phyloP scores from a whole-genome alignment of 2,888 invertebrate genomes.

The Oxycera nigricornis region DNA sequence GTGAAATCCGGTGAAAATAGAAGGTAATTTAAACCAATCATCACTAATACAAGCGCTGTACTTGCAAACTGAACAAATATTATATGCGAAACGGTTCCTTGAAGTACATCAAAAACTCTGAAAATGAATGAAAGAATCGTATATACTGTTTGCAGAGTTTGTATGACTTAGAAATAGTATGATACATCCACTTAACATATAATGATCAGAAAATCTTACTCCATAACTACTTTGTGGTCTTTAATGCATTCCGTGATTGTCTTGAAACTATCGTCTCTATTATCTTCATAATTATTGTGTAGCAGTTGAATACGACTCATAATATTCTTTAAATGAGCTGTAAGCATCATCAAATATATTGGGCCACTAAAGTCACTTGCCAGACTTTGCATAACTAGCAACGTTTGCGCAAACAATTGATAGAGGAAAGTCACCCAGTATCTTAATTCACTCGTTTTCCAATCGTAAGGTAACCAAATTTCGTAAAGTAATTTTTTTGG shows the following conservation, averaged over 20 bases:
- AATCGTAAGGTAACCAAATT: slow-evolving; percentile 25
- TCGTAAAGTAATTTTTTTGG: not conserved
- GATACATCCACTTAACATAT: too few relatives aligned
- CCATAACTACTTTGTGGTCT: not conserved
- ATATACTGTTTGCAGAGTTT: too few relatives aligned
- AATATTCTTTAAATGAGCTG: slow-evolving; percentile 2
- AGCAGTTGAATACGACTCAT: not conserved
- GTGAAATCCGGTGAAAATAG: not conserved
- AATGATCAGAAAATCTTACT: not conserved
- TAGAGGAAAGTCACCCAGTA: slow-evolving; percentile 8
- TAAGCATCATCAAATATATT: not conserved
- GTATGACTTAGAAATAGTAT: too few relatives aligned
- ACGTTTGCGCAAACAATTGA: not conserved
- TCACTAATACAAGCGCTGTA: not conserved
- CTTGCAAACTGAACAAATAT: slow-evolving; percentile 9
- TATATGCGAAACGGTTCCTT: slow-evolving; percentile 12
- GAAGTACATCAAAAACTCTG: slow-evolving; percentile 8
- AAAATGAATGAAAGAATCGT: not conserved
- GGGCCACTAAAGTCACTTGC: slow-evolving; percentile 14
- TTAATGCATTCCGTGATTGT: not conserved
- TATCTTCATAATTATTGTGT: not conserved
- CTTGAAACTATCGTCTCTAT: not conserved
- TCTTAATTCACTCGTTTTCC: not conserved
- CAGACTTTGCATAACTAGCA: not conserved
- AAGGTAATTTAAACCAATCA: not conserved